Evolutionary conservation across 2,113 vertebrate genomes (phyloP), one percentile per base, ranked within the genome.

Genomic region (Castor canadensis): DNA sequence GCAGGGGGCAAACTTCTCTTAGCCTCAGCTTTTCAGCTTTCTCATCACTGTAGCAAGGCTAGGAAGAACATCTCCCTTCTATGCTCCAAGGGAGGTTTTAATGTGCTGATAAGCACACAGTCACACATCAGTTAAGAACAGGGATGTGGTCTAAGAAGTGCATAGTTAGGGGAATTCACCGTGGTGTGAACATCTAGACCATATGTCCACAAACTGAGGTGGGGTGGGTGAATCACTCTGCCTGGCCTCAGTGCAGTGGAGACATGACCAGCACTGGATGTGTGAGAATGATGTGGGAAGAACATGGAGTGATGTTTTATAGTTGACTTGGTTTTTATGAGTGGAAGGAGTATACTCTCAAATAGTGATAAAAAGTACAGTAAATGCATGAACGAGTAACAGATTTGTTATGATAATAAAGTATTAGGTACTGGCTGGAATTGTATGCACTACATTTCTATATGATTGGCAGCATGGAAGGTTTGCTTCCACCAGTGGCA

Each of bases 11-110:
- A 38, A 3, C 45, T 60, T 49, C 84, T 75, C 17, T 45, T 40
- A 82, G 22, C n/a, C 66, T 95, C 32, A 38, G 35, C 17, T 83
- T 93, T 80, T 52, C 32, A 38, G 30, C n/a, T 81, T 87, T 83
- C 71, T 75, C 20, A 3, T 56, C 24, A 43, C 22, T 24, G 0
- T n/a, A 38, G 0, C 62, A 28, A 17, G 30, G 9, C 49, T n/a
- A 16, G 35, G 69, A 93, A 89, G 52, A 80, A 6, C n/a, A 60
- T 45, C 32, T 67, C 7, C 60, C 38, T 83, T 17, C 6, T 52
- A 85, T 45, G 52, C 28, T 17, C 75, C 2, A 0, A 30, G 22
- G 75, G 82, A 69, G 24, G 45, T 45, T 91, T 47, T 80, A 89
- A 82, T 49, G 73, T 81, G 67, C 76, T 52, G 66, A 67, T 35